Base-by-base conservation (phyloP, 2,888 invertebrate species). In the Sarcophaga variegata region DNA sequence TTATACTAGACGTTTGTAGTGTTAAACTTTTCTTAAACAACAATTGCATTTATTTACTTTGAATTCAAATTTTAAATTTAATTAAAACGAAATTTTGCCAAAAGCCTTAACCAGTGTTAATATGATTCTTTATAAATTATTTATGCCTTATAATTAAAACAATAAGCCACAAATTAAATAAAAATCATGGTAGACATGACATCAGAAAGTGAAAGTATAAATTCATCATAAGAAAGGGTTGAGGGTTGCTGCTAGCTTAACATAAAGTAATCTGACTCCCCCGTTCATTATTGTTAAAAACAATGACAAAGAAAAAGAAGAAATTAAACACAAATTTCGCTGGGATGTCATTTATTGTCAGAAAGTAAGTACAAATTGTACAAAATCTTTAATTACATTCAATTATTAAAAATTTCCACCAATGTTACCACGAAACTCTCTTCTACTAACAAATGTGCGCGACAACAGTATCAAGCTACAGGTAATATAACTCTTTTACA, bases 341-440 rank as follows among this genome's bases (percentile, higher is more conserved):
- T 54, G 54, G 74, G 45, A 67, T 85, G 85, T 88, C 83, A 75
- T 80, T 75, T 69, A 20, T 64, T 45, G 47, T 60, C 17, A n/a
- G 60, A 59, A 70, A 37, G n/a, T 20, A 25, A 37, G n/a, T 20
- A 25, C 47, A 79, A 81, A 63, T 69, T 49, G 49, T 79, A 85
- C 37, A 37, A 83, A 88, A 89, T 91, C 91, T 93, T 93, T 93
- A 93, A 93, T 93, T 93, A 93, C 92, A 93, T 91, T 91, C 93
- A 93, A 93, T 93, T 93, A 93, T 91, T 88, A 91, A 89, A 22
- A 91, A 91, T 90, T 90, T 91, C 89, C 67, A 90, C 89, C 90
- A 90, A 74, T 85, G 81, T 69, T 85, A 47, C 74, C 74, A 20
- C 8, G 25, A 47, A 17, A 67, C 54, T 25, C 22, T 49, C 0